Base-by-base conservation (phyloP, 2,797 vertebrate genomes). In the Pipistrellus kuhlii region DNA sequence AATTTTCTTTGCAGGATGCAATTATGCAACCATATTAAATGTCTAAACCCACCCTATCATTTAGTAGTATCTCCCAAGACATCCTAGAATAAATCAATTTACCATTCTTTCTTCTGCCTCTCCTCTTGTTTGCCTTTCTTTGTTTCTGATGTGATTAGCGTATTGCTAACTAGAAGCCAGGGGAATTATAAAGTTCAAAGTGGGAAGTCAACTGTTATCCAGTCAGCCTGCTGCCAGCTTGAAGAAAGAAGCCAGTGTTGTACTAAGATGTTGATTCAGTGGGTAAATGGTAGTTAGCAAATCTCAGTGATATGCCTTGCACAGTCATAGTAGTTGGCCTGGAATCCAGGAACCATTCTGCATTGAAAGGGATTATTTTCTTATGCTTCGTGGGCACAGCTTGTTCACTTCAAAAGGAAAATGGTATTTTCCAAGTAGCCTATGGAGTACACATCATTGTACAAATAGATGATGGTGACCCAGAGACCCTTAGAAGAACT, bases 241-340 rank as follows among this genome's bases (percentile, higher is more conserved):
- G 30, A 81, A 68, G 78, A 88, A 88, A 83, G 81, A 77, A 71
- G 78, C 20, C 48, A 66, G 25, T 21, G 75, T 75, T 90, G 2
- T 69, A 38, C n/a, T 68, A 94, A 86, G 87, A 86, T 72, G 75
- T 84, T 93, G 94, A 90, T 18, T 88, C 85, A 88, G 25, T 72
- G 85, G 46, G 7, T 66, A 69, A 73, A 91, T 25, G 15, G 76
- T 41, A 57, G 53, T 80, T 46, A 75, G 53, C 78, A 69, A 83
- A 62, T 90, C 21, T 13, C 15, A 38, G 15, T 55, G 18, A 62
- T 53, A 85, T 80, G 64, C 69, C n/a, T 84, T 84, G 23, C 92
- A 88, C 25, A 69, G 68, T 55, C 71, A 73, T 27, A 53, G 85
- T 27, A 25, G 51, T 95, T 92, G 48, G 11, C 46, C 15, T n/a